A percentile compares a stretch with the other conserved stretches of the same genome.
Conservation (phyloP, 1,140 invertebrate species). For the Bombus picipes region DNA sequence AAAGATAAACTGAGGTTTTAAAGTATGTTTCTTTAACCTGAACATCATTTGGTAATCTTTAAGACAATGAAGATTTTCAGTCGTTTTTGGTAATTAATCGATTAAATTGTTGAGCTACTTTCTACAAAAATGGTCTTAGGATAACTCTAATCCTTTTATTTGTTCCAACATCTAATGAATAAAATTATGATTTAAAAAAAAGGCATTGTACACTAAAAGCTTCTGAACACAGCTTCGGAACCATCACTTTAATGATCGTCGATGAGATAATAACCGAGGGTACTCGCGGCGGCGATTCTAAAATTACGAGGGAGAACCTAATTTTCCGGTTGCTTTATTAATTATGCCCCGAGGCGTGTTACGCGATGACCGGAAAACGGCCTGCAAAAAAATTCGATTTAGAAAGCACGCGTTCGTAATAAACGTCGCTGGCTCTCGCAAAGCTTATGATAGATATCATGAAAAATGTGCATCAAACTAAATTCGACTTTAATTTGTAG, state of each 20-base stretch:
- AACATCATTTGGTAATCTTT: too few relatives aligned
- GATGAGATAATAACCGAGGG: constrained; percentile 32
- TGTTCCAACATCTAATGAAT: neutral
- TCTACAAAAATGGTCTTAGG: too few relatives aligned
- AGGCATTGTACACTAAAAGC: neutral
- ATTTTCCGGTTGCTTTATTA: constrained; percentile 56
- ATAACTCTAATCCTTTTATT: neutral
- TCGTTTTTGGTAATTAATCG: too few relatives aligned
- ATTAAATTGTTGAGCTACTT: too few relatives aligned
- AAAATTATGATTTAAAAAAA: neutral
- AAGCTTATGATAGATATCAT: neutral
- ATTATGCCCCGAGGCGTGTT: constrained; percentile 42
- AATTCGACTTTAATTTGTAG: neutral
- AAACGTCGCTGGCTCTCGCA: neutral
- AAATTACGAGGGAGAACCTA: constrained; percentile 54
- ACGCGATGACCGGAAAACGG: constrained; percentile 46
- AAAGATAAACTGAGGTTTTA: too few relatives aligned
- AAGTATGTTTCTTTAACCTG: too few relatives aligned
- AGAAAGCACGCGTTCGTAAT: constrained; percentile 21
- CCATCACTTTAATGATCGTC: constrained; percentile 16
- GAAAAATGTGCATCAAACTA: neutral
- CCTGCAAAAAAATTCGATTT: constrained; percentile 48
- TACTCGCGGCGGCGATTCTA: constrained; percentile 37
- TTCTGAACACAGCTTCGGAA: neutral
- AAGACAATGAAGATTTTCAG: too few relatives aligned